Conservation (phyloP, 2,797 vertebrate species). For the Syngnathus rostellatus region DNA sequence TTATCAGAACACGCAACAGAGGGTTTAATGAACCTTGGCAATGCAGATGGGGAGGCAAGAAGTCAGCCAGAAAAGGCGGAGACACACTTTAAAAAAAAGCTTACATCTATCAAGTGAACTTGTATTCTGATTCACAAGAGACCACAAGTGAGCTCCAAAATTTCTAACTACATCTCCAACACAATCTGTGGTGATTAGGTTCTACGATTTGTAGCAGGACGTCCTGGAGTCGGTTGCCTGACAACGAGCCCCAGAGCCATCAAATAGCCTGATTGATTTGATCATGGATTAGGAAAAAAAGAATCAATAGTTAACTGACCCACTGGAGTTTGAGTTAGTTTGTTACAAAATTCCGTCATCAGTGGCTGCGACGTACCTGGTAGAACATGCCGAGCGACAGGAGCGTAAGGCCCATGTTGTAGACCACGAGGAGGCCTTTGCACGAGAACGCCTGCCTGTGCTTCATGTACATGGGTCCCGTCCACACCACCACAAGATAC, state of each 20-base stretch:
- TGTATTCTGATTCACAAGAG: not conserved
- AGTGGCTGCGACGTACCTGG: conserved; percentile 70
- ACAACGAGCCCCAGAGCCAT: not conserved
- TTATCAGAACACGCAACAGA: conserved; percentile 36
- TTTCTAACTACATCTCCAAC: not conserved
- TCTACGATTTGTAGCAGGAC: not conserved
- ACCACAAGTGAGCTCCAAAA: not conserved
- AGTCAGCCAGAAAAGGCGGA: conserved; percentile 9
- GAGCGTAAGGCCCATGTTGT: conserved; percentile 86
- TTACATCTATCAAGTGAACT: too few species aligned
- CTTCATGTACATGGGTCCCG: conserved; percentile 92
- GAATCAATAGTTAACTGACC: not conserved
- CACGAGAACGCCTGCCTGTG: conserved; percentile 78
- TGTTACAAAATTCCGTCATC: not conserved
- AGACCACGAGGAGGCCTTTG: conserved; percentile 80
- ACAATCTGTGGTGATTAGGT: not conserved
- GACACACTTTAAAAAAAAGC: conserved; percentile 14
- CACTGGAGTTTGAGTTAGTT: not conserved
- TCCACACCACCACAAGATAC: conserved; percentile 90
- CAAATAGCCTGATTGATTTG: not conserved
- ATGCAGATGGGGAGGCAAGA: conserved; percentile 20
- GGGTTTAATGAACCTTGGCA: conserved; percentile 49
- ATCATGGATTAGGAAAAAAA: conserved; percentile 3
- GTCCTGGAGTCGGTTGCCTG: not conserved
- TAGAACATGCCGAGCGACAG: conserved; percentile 95